These are phyloP conservation scores for Darwinula stevensoni DNA, from an alignment of 2,888 invertebrate genomes.

Conservation along the genomic window DNA sequence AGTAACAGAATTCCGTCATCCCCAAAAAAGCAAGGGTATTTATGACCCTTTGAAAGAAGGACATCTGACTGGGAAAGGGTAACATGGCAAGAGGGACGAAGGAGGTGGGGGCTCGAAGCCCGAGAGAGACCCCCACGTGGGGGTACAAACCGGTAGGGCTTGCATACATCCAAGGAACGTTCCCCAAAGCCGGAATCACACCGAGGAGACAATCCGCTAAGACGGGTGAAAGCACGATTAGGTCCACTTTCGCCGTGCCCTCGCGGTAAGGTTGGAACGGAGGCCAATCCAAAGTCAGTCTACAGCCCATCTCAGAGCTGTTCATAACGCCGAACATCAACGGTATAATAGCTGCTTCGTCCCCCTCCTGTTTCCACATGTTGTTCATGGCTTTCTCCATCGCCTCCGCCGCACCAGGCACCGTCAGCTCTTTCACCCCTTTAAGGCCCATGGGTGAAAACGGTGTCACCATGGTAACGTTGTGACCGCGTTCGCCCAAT, in stretches of 20 bases:
- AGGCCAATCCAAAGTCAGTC: too few relatives aligned
- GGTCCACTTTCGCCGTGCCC: too few relatives aligned
- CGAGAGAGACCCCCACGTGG: not conserved
- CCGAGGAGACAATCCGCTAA: too few relatives aligned
- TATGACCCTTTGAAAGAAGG: constrained; percentile 22
- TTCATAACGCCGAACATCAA: too few relatives aligned
- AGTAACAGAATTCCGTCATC: constrained; percentile 11
- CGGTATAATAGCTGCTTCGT: too few relatives aligned
- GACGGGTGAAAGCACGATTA: too few relatives aligned
- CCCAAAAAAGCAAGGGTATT: constrained; percentile 19
- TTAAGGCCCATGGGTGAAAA: constrained; percentile 4
- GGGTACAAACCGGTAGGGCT: not conserved
- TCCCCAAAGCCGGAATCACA: too few relatives aligned
- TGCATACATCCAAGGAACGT: too few relatives aligned
- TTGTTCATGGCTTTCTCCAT: constrained; percentile 10
- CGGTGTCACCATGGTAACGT: constrained; percentile 2
- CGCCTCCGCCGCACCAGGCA: too few relatives aligned
- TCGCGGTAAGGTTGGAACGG: too few relatives aligned
- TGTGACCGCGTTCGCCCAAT: constrained; percentile 3
- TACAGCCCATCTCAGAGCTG: too few relatives aligned
- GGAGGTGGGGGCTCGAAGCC: not conserved
- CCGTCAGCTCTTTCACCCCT: too few relatives aligned
- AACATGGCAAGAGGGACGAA: constrained; percentile 22
- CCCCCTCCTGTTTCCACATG: constrained; percentile 16
- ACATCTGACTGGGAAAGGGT: constrained; percentile 21